These are phyloP conservation scores for Oceanodroma tethys DNA, from an alignment of 2,113 vertebrate species.

Conservation along the genomic window DNA sequence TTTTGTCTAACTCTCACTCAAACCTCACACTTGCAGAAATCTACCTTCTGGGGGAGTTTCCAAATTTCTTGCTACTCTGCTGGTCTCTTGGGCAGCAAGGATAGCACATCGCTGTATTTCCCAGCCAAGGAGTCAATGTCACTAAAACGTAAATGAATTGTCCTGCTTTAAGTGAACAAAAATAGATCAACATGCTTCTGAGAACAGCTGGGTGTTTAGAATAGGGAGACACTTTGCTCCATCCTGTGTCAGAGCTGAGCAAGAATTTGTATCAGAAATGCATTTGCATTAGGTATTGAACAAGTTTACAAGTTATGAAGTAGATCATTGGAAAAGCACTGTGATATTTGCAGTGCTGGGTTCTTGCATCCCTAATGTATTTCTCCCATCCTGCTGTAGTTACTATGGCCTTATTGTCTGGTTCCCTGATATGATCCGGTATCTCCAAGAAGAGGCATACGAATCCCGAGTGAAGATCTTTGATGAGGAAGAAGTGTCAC, in stretches of 20 bases:
- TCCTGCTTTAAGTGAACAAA: background rate
- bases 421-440: constrained; percentile 98
- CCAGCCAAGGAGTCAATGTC: background rate
- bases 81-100: background rate
- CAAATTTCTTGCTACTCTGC: background rate
- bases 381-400: constrained; percentile 60
- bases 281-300: background rate
- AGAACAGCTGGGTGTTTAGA: background rate
- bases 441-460: constrained; percentile 90
- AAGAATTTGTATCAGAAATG: background rate
- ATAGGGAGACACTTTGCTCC: background rate
- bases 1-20: background rate
- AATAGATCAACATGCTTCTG: background rate
- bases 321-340: background rate
- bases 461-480: constrained; percentile 86
- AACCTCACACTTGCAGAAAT: background rate
- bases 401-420: constrained; percentile 95
- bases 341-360: background rate
- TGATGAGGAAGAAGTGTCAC: constrained; percentile 81
- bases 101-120: background rate
- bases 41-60: background rate
- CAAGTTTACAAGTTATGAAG: background rate
- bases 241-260: background rate
- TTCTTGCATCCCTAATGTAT: background rate
- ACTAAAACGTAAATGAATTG: background rate